Evolutionary conservation across 37 sponge, comb jelly and placozoan species (phyloP), one percentile per base, ranked within the genome.

Genomic region (Trichoplax adhaerens): DNA sequence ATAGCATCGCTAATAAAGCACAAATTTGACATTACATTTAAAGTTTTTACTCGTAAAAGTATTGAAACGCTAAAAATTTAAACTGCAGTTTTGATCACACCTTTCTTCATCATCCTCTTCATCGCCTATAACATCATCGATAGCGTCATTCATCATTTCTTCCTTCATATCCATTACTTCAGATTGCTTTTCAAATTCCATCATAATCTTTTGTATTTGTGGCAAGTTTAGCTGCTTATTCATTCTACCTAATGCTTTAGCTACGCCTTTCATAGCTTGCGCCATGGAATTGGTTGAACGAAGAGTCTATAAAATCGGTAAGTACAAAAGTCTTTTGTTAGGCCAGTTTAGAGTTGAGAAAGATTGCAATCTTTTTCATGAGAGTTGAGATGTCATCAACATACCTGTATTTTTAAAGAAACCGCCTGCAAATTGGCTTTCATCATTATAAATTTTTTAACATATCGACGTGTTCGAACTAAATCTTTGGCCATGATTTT

Each of bases 111-210:
- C 93, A 4, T 91, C 93, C 66, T 87, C 93, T 1, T 67, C 93
- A 54, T 87, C 91, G 49, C 95, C 95, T n/a, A 94, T 85, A 51
- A 84, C 91, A 65, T 90, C 95, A 77, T 94, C 95, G n/a, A 94
- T 77, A 48, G 91, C 83, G 77, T 94, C 95, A 50, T 83, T 83
- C 70, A 94, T 94, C 73, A 88, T 86, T 74, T 94, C 95, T 76
- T 94, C 95, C 73, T 94, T 94, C 77, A 94, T 78, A 78, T 94
- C 95, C 95, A 94, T 94, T 69, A 90, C 87, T 73, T 94, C 95
- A 0, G 91, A 79, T 81, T 94, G 91, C 29, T 84, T 79, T 73
- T 94, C 95, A 77, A 94, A 94, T 73, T 94, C 85, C 95, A 94
- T 94, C 95, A 94, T 94, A 65, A 94, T 90, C 79, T 94, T 94